phyloP scores from a whole-genome alignment of 2,888 invertebrate genomes.

The Stenchaetothrips biformis region DNA sequence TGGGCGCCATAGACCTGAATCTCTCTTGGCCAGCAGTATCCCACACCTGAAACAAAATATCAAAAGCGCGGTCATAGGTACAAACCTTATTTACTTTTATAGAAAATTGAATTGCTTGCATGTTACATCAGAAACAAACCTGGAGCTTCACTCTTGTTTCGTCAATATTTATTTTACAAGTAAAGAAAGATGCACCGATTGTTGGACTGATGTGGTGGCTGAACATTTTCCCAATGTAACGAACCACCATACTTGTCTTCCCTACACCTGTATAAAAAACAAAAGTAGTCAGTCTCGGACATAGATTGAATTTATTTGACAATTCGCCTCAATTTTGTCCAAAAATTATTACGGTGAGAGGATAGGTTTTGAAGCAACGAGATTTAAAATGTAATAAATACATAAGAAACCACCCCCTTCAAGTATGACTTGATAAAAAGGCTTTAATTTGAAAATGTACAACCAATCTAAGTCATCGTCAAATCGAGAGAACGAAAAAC shows the following conservation, averaged over 20 bases:
- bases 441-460: too few species aligned
- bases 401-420: too few species aligned
- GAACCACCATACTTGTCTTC: constrained; percentile 78
- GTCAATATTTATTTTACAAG: constrained; percentile 71
- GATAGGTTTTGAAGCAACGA: too few species aligned
- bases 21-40: constrained; percentile 85
- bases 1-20: constrained; percentile 87
- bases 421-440: too few species aligned
- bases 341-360: too few species aligned
- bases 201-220: constrained; percentile 73
- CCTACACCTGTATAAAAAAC: constrained; percentile 68
- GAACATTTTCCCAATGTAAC: constrained; percentile 74
- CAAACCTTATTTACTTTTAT: constrained; percentile 17
- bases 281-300: neutral
- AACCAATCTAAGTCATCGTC: too few species aligned
- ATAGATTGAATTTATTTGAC: neutral
- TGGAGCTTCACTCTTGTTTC: constrained; percentile 69
- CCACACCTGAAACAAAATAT: constrained; percentile 62
- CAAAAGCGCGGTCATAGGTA: neutral
- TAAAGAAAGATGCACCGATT: constrained; percentile 86
- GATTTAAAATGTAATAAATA: too few species aligned
- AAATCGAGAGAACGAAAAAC: too few species aligned
- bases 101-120: neutral
- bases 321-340: too few species aligned
- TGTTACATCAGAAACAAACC: constrained; percentile 48